Conservation (phyloP, 1,140 invertebrate genomes). For the Lepidostoma basale region DNA sequence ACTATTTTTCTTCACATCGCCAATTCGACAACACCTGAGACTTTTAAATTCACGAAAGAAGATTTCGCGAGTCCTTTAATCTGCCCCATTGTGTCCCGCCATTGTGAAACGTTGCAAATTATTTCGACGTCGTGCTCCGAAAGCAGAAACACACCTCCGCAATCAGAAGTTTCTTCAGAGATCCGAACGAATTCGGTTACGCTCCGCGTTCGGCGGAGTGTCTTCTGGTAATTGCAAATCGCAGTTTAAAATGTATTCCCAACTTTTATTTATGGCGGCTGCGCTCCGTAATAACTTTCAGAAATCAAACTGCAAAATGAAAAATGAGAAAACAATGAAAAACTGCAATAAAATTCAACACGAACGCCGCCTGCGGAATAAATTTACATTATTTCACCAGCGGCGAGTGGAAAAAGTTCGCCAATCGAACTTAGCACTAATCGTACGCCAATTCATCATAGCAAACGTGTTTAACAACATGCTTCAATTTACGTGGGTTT, state of each 20-base stretch:
- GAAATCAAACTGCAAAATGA: constrained; percentile 17
- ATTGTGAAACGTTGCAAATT: constrained; percentile 24
- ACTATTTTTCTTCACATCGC: too few species aligned
- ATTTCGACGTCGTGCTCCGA: constrained; percentile 17
- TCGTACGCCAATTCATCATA: too few species aligned
- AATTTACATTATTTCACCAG: not conserved
- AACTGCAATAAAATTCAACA: not conserved
- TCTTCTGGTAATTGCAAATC: constrained; percentile 19
- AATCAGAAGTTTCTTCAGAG: not conserved
- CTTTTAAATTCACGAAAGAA: constrained; percentile 30
- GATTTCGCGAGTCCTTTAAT: constrained; percentile 40
- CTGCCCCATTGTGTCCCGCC: constrained; percentile 28
- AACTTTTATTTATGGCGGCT: constrained; percentile 14
- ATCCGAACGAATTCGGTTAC: constrained; percentile 16
- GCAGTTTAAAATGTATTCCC: not conserved
- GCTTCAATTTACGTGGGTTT: too few species aligned
- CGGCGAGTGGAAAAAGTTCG: not conserved
- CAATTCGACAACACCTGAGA: constrained; percentile 21
- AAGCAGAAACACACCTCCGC: not conserved
- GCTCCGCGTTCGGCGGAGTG: constrained; percentile 10
- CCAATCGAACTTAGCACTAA: not conserved
- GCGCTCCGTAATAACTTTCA: constrained; percentile 11
- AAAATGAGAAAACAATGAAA: not conserved
- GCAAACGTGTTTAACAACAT: too few species aligned
- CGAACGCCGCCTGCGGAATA: constrained; percentile 4